Evolutionary conservation across 2,797 vertebrate species (phyloP), one percentile per base, ranked within the genome.

Genomic region (Sebastes alutus): DNA sequence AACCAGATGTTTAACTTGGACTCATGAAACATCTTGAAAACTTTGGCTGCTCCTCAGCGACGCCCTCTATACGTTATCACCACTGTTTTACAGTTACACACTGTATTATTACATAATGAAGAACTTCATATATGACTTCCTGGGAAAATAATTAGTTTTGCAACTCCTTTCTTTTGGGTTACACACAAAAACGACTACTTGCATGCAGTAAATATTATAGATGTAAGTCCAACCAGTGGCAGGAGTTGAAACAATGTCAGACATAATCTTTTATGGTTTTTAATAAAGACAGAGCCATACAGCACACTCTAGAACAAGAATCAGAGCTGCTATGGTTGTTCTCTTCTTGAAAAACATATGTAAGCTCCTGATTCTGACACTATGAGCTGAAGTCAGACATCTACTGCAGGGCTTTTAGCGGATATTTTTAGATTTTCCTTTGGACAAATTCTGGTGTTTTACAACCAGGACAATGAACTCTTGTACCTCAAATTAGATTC

Each of bases 1-100:
- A 85, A 90, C 67, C 82, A 88, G 80, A 84, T 80, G 77, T 77
- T 84, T 46, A 75, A 87, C 75, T 55, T 61, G 7, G 33, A 33
- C 60, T 76, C 56, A 9, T 72, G 62, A 69, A 80, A 80, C 32
- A 46, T n/a, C 7, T 20, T 33, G 42, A 61, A 33, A 79, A 13
- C 38, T 42, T 42, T 14, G 13, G 38, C 38, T 42, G 38, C 38
- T 59, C 3, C 27, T 72, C 32, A 1, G 20, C 4, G 11, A 38
- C 12, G 1, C 32, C 30, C 6, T 33, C 46, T 8, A 4, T 60
- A 60, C 49, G 49, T 67, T 18, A 62, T 32, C 46, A 29, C 30
- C 25, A 11, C 2, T 32, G 13, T n/a, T 55, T 60, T 35, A 58
- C 1, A 32, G 14, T 12, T 27, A 7, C 18, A 58, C 1, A 42